A percentile compares a stretch with the other conserved stretches of the same genome.
Conservation (phyloP, 2,113 vertebrate species). For the Fregata magnificens region DNA sequence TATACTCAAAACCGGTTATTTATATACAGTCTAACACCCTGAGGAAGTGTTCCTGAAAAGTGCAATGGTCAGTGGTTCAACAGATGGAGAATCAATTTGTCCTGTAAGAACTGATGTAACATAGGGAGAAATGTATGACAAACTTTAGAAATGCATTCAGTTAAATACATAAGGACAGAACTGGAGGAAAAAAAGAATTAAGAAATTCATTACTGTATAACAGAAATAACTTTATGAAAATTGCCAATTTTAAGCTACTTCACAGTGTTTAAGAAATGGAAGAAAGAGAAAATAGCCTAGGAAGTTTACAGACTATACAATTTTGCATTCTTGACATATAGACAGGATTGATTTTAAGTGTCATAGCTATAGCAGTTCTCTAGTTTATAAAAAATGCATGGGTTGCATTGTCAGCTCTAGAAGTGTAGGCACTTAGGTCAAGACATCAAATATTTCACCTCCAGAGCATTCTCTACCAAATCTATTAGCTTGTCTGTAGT, state of each 20-base stretch:
- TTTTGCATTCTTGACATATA: neutral
- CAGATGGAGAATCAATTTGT: neutral
- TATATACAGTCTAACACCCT: neutral
- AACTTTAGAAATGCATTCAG: neutral
- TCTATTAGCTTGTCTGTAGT: neutral
- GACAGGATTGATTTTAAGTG: neutral
- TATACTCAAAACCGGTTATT: neutral
- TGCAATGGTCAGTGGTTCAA: neutral
- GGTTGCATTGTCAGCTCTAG: neutral
- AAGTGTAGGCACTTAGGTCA: neutral
- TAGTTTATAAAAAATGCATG: neutral
- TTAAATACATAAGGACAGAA: neutral
- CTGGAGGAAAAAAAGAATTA: neutral
- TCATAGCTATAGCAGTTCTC: neutral
- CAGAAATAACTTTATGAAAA: neutral
- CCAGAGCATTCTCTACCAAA: neutral
- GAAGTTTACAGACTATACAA: neutral
- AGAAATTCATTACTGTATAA: neutral
- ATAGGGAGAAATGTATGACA: neutral
- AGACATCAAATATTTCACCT: neutral
- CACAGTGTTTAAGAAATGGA: neutral
- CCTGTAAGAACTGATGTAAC: neutral
- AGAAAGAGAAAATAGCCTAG: neutral
- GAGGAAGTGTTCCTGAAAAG: neutral
- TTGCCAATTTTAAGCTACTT: neutral